A percentile compares a stretch with the other conserved stretches of the same genome.
Evolutionary conservation across 2,888 invertebrate genomes (phyloP).

Genomic region (Acleris literana): DNA sequence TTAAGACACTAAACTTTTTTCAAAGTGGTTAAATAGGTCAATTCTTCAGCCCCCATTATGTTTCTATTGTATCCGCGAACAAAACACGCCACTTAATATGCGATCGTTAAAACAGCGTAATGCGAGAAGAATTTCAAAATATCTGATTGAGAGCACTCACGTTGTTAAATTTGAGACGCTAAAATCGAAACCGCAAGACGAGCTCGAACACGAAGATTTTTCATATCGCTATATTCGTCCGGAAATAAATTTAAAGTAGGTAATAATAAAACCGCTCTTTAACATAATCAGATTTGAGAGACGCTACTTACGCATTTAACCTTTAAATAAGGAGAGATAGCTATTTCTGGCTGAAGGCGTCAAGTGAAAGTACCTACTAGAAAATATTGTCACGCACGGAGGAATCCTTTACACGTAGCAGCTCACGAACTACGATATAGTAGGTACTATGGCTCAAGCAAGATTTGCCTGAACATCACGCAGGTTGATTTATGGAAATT

Average conservation of each 20-base stretch:
- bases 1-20: too few species aligned
- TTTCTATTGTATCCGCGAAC: not conserved
- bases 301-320: conserved; percentile 3
- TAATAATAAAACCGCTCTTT: conserved; percentile 11
- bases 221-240: conserved; percentile 1
- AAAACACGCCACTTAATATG: conserved; percentile 2
- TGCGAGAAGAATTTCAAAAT: conserved; percentile 6
- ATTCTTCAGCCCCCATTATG: not conserved
- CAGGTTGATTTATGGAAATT: conserved; percentile 34
- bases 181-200: not conserved
- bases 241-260: conserved; percentile 4
- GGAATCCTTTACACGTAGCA: not conserved
- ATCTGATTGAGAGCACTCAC: conserved; percentile 3
- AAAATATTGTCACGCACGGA: conserved; percentile 11
- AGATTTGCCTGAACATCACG: conserved; percentile 31
- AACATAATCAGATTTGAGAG: conserved; percentile 1
- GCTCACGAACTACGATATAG: not conserved
- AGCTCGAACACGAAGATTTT: conserved; percentile 7
- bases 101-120: conserved; percentile 3
- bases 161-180: conserved; percentile 3
- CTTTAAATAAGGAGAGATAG: not conserved
- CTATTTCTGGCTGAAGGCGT: not conserved
- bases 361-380: not conserved
- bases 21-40: not conserved
- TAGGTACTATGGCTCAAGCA: conserved; percentile 14